These are phyloP conservation scores for Sternarchorhynchus goeldii DNA, from an alignment of 2,797 vertebrate species.

Conservation along the genomic window DNA sequence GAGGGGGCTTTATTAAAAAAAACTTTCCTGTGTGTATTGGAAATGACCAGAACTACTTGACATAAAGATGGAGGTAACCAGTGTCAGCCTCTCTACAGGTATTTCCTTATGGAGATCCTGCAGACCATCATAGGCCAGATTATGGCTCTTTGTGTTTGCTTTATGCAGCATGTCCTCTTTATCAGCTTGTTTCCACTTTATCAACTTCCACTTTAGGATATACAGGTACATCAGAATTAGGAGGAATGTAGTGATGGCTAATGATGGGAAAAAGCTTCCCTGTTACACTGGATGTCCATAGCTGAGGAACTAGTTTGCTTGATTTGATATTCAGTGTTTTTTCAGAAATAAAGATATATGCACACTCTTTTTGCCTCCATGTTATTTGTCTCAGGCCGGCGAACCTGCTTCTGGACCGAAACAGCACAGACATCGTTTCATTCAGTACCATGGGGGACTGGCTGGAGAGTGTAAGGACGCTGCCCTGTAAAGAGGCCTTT, in stretches of 20 bases:
- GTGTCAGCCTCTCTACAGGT: slow-evolving; percentile 47
- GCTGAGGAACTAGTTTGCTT: background rate
- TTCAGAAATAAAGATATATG: background rate
- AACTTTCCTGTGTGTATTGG: slow-evolving; percentile 37
- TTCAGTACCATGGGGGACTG: slow-evolving; percentile 87
- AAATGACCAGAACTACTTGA: slow-evolving; percentile 40
- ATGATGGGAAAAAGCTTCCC: background rate
- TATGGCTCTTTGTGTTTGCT: too few species aligned
- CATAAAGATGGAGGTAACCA: slow-evolving; percentile 34
- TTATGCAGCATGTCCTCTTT: too few species aligned
- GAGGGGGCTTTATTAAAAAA: slow-evolving; percentile 33
- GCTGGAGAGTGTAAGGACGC: slow-evolving; percentile 89
- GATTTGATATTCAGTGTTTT: background rate
- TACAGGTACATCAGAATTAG: background rate
- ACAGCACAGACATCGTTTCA: slow-evolving; percentile 84
- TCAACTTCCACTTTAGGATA: slow-evolving; percentile 29
- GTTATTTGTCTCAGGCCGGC: slow-evolving; percentile 77
- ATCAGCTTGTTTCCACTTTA: too few species aligned
- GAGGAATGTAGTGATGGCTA: background rate
- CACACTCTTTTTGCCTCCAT: background rate
- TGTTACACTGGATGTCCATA: background rate
- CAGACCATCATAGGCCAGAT: too few species aligned
- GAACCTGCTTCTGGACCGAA: slow-evolving; percentile 94
- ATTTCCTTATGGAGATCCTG: slow-evolving; percentile 50
- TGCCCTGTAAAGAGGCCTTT: slow-evolving; percentile 94